Evolutionary conservation across 2,113 vertebrate species (phyloP), one percentile per base, ranked within the genome.

Genomic region (Scytalopus superciliaris): DNA sequence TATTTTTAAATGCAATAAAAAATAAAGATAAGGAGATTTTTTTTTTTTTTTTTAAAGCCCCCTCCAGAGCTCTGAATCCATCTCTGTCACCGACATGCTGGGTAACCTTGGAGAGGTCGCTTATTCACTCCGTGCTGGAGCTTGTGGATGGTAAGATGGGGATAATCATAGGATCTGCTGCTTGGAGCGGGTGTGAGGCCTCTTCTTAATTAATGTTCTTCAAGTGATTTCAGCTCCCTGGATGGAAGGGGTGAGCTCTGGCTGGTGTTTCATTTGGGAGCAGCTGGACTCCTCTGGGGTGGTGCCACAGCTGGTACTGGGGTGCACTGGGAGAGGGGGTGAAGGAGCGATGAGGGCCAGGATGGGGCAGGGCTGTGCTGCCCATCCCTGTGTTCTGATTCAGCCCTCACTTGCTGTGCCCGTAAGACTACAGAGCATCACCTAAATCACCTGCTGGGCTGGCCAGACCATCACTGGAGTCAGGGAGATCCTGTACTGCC

Each of bases 1-100:
- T 96, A 95, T 91, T 95, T 96, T 90, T 87, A 96, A 96, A 94
- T 31, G 93, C 84, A 79, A 90, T 96, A 91, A 93, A 91, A 94
- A 89, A 94, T n/a, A 87, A 94, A 94, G 87, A 87, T 79, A 79
- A 91, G 87, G 86, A 72, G 84, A 35, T 79, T 73, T 49, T 77
- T 69, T 40, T 64, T 72, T 79, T 73, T 49, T 77, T 69, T 40
- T 64, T 72, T 24, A 14, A 62, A 75, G 69, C 81, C 84, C 67
- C 94, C 90, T 88, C 82, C 85, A 11, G 63, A 63, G 94, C 77
- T 93, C 76, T 67, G 83, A 79, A 95, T 96, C 90, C 55, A 8
- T 95, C 87, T 93, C 87, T 80, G 95, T 91, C 93, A 42, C 78
- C 25, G 66, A 0, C 93, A 87, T 2, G 40, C 93, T 90, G 93